phyloP scores from a whole-genome alignment of 2,113 vertebrate species.

The Sorex araneus region DNA sequence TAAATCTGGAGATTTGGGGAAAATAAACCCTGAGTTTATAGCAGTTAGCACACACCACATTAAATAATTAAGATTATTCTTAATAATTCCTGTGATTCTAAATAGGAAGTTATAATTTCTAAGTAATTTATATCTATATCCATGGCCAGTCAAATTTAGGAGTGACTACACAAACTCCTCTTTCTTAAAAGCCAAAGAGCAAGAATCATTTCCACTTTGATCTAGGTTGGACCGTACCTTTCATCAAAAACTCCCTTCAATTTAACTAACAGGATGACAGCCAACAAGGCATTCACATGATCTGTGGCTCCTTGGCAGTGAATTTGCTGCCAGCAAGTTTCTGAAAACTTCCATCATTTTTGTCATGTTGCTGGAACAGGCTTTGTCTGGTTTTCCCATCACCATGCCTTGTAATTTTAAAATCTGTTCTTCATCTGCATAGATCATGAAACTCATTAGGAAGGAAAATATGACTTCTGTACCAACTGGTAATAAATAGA shows the following conservation, averaged over 20 bases:
- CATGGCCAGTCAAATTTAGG: conserved; percentile 7
- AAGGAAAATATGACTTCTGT: conserved; percentile 57
- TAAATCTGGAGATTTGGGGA: not conserved
- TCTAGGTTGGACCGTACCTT: not conserved
- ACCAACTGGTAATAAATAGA: conserved; percentile 59
- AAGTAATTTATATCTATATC: not conserved
- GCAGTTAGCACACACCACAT: not conserved
- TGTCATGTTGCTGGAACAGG: conserved; percentile 64
- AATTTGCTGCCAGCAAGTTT: conserved; percentile 52
- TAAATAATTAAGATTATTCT: not conserved
- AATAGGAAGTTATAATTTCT: not conserved
- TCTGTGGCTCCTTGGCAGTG: conserved; percentile 35
- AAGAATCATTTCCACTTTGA: conserved; percentile 53
- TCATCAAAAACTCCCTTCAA: conserved; percentile 56
- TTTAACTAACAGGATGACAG: conserved; percentile 54
- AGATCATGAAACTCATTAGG: conserved; percentile 62
- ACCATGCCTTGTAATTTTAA: conserved; percentile 44
- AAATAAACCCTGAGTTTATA: conserved; percentile 40
- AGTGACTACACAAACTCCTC: conserved; percentile 28
- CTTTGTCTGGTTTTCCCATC: conserved; percentile 25
- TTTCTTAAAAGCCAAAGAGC: conserved; percentile 51
- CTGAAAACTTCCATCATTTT: conserved; percentile 64
- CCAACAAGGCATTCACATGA: not conserved
- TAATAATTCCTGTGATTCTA: not conserved
- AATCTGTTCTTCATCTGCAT: conserved; percentile 38